Evolutionary conservation across 2,113 vertebrate species (phyloP).

Genomic region (Mustelus asterias): DNA sequence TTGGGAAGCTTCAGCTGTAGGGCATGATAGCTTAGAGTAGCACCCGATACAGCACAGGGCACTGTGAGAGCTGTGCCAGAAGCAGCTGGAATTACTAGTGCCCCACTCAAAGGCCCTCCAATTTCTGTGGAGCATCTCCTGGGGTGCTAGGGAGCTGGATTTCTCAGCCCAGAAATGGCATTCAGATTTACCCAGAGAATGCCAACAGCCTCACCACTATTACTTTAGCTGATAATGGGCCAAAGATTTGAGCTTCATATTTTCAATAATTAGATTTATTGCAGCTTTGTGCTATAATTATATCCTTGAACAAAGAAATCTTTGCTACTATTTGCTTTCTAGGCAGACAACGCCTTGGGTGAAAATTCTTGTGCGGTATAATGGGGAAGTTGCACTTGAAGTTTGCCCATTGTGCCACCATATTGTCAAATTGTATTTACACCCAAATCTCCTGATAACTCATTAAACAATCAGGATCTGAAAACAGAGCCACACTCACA

Average conservation of each 20-base stretch:
- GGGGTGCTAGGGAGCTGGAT: too few relatives aligned
- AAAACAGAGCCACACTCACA: background rate
- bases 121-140: too few relatives aligned
- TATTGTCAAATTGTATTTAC: background rate
- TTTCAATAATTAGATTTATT: background rate
- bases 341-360: background rate
- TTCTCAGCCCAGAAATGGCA: too few relatives aligned
- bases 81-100: too few relatives aligned
- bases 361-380: background rate
- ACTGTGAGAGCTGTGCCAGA: too few relatives aligned
- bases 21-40: background rate
- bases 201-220: too few relatives aligned
- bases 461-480: background rate
- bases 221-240: too few relatives aligned
- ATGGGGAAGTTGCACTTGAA: too few relatives aligned
- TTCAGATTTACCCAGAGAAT: too few relatives aligned
- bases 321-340: background rate
- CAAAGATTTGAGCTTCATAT: background rate
- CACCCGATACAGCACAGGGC: too few relatives aligned
- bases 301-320: background rate
- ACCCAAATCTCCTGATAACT: background rate
- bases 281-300: background rate
- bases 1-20: background rate
- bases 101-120: too few relatives aligned
- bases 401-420: background rate